phyloP scores from a whole-genome alignment of 1,140 invertebrate genomes.

The Lepidurus packardi region DNA sequence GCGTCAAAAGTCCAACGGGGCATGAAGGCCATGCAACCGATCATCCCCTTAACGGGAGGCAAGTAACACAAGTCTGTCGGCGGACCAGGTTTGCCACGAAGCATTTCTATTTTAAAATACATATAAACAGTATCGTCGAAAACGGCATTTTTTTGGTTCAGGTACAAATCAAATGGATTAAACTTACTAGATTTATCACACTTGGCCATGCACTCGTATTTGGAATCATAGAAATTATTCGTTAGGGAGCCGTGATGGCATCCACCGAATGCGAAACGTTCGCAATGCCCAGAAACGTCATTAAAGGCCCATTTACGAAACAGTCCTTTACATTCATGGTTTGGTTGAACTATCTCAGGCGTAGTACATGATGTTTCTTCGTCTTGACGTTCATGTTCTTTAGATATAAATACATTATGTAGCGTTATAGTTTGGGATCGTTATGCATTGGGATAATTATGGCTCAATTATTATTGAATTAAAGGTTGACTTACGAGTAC shows the following conservation, averaged over 20 bases:
- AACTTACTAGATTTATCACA: background rate
- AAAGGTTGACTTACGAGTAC: background rate
- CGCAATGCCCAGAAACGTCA: background rate
- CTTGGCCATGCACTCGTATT: background rate
- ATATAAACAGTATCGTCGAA: background rate
- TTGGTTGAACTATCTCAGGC: background rate
- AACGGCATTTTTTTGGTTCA: background rate
- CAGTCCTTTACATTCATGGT: background rate
- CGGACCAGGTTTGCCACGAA: background rate
- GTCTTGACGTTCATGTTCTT: background rate
- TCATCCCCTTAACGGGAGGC: constrained; percentile 16
- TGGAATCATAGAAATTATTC: background rate
- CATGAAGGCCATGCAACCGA: constrained; percentile 33
- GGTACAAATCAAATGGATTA: background rate
- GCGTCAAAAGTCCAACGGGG: constrained; percentile 32
- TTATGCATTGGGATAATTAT: background rate
- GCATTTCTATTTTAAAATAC: background rate
- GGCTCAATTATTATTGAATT: background rate
- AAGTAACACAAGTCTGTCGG: constrained; percentile 5
- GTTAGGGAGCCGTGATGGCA: background rate
- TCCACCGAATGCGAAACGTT: background rate
- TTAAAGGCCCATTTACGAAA: background rate
- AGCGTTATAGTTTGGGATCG: background rate
- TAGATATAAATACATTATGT: background rate
- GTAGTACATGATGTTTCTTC: background rate